Evolutionary conservation across 1,140 invertebrate species (phyloP), one percentile per base, ranked within the genome.

Genomic region (Lethocerus indicus): DNA sequence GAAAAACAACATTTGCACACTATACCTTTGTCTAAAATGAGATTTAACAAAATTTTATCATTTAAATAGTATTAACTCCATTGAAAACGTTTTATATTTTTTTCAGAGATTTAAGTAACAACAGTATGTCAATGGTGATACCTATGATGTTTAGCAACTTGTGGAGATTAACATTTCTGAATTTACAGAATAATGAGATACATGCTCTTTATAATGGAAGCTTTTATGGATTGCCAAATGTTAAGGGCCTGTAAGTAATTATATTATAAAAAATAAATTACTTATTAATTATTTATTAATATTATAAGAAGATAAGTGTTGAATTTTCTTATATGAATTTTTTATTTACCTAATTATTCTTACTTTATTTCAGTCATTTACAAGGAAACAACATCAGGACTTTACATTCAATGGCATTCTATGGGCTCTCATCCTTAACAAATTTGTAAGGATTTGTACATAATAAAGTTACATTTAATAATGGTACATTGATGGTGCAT

Each of bases 151-250:
- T 68, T 51, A 51, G 54, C 1, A 53, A 55, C 13, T 54, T 67
- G 5, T 64, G 63, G 61, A 55, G 59, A 29, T 57, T 68, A 1
- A 51, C 54, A 35, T 58, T 62, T 12, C 52, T 68, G 14, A 60
- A 67, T 57, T 55, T 68, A 7, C 57, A 59, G 29, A 53, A 64
- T 37, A 67, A 68, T 49, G 7, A 44, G 4, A 59, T 67, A 13
- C 54, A 53, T 2, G 27, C 42, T 14, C 47, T 68, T 3, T 26
- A 55, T 35, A 57, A 59, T 43, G 47, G 59, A 35, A 54, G 62
- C 6, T 67, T 67, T 49, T 52, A 57, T 18, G 64, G 65, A 23
- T 54, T 67, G 12, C 32, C 52, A 7, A 59, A 51, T 25, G 43
- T 67, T 5, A 58, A 52, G 14, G 61, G 56, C 21, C 50, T 67